A percentile compares a stretch with the other conserved stretches of the same genome.
Evolutionary conservation across 1,140 invertebrate species (phyloP).

Genomic region (Arctopsyche grandis): DNA sequence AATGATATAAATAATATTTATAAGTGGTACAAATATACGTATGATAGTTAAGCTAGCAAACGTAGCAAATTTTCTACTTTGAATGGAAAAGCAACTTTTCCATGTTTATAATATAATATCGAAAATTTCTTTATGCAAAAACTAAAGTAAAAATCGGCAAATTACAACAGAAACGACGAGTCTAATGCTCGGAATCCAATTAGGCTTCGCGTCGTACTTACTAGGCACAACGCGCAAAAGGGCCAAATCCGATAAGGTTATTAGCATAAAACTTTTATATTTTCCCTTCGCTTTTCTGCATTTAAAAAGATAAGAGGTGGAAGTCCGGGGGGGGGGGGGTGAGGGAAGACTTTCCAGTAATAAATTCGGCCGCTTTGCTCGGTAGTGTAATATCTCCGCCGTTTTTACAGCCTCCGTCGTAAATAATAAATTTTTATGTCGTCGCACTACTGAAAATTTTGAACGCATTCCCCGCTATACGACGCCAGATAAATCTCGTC

Average conservation of each 20-base stretch:
- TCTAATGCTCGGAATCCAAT: constrained; percentile 6
- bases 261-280: constrained; percentile 42
- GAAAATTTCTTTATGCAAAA: too few relatives aligned
- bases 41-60: too few relatives aligned
- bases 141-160: background rate
- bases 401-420: constrained; percentile 22
- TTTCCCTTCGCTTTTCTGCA: constrained; percentile 28
- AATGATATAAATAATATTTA: too few relatives aligned
- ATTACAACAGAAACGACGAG: background rate
- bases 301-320: constrained; percentile 30
- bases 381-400: background rate
- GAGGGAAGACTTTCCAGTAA: background rate
- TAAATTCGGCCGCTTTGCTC: constrained; percentile 31
- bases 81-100: too few relatives aligned
- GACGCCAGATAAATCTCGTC: constrained; percentile 7
- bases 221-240: background rate
- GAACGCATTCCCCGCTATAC: background rate
- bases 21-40: too few relatives aligned
- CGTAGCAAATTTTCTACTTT: too few relatives aligned
- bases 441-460: constrained; percentile 10
- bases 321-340: background rate
- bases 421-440: constrained; percentile 37
- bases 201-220: background rate
- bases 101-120: too few relatives aligned
- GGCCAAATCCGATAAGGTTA: constrained; percentile 34